A percentile compares a stretch with the other conserved stretches of the same genome.
These are phyloP conservation scores for Ceratosolen fusciceps DNA, from an alignment of 1,140 invertebrate species.

Conservation along the genomic window DNA sequence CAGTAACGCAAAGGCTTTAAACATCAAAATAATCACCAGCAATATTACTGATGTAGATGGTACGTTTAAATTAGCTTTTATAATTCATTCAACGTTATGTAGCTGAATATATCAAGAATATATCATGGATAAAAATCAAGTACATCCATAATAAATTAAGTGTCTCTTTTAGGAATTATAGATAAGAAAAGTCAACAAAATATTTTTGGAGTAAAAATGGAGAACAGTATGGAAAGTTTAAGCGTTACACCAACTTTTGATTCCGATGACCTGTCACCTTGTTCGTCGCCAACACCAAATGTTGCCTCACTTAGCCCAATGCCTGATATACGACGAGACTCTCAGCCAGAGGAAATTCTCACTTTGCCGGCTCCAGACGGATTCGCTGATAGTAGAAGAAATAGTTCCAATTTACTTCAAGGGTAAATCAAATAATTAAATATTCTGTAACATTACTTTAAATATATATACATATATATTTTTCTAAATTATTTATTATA, in stretches of 20 bases:
- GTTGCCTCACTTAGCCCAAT: slow-evolving; percentile 78
- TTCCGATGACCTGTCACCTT: slow-evolving; percentile 73
- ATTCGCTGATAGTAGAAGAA: slow-evolving; percentile 81
- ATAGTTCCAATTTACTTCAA: slow-evolving; percentile 77
- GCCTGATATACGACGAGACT: slow-evolving; percentile 78
- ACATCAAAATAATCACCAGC: slow-evolving; percentile 56
- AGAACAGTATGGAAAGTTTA: slow-evolving; percentile 54
- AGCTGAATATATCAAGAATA: too few relatives aligned
- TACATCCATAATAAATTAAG: neutral
- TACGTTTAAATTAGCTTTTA: neutral
- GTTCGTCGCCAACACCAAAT: slow-evolving; percentile 75
- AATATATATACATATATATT: neutral
- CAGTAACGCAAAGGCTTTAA: slow-evolving; percentile 58
- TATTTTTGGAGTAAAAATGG: slow-evolving; percentile 55
- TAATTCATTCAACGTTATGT: too few relatives aligned
- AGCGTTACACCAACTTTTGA: slow-evolving; percentile 65
- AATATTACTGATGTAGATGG: slow-evolving; percentile 19
- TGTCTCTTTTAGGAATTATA: neutral
- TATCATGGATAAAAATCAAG: too few relatives aligned
- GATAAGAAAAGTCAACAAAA: slow-evolving; percentile 55
- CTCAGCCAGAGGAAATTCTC: slow-evolving; percentile 74
- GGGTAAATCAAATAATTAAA: slow-evolving; percentile 53
- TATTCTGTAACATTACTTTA: too few relatives aligned
- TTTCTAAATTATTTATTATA: neutral
- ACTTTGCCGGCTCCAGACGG: slow-evolving; percentile 81